Evolutionary conservation across 2,888 invertebrate genomes (phyloP), one percentile per base, ranked within the genome.

Genomic region (Noctua janthe): DNA sequence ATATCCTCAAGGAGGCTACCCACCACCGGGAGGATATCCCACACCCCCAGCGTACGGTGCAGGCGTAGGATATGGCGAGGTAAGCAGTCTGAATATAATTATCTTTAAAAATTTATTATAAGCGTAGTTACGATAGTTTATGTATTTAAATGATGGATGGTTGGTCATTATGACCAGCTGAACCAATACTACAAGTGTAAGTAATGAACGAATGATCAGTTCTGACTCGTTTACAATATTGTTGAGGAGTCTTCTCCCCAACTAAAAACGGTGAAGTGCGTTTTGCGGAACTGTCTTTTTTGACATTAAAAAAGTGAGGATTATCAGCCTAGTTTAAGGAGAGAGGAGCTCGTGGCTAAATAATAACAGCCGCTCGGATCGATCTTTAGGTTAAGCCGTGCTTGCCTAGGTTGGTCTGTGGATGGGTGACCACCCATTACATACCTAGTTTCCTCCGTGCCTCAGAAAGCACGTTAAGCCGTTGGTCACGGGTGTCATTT

Each of bases 51-150:
- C 95, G 92, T 85, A 94, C 54, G 94, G 91, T 0, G 92, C 92
- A 0, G 94, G 92, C 0, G 91, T 93, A 4, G 94, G 93, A 79
- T 95, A 94, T 93, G 96, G 95, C 47, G 96, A 96, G 88, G 96
- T 96, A 87, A 92, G 94, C 81, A 20, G 2, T 0, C 47, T 71
- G 3, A 17, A 47, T 20, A 6, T 51, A 51, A 39, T 66, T 43
- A n/a, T 7, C 13, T 23, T 67, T 67, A 23, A 23, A 43, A 23
- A 43, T 20, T 20, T 20, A 54, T 54, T 20, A 54, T 6, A 20
- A 54, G 51, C 17, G 2, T 20, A 20, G 17, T 47, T 47, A 47
- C 10, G 20, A 54, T 54, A 20, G 20, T 54, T 59, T n/a, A n/a
- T 11, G 11, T 11, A 59, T 59, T 59, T 6, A 59, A 59, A n/a